Base-by-base conservation (phyloP, 2,797 vertebrate species). In the Coregonus suidteri region DNA sequence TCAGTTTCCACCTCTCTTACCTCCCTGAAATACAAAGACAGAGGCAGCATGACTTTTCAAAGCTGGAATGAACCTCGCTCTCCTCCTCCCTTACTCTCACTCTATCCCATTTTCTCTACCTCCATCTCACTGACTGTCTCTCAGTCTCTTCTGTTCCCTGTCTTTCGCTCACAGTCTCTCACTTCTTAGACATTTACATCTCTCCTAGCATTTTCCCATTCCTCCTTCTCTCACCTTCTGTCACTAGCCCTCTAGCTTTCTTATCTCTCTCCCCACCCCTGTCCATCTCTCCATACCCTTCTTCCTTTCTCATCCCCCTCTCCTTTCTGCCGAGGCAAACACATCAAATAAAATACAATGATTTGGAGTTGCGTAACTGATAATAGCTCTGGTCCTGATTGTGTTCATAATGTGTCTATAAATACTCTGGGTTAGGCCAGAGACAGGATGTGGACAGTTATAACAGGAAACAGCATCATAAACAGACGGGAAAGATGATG, bases 21-120 rank as follows among this genome's bases (percentile, higher is more conserved):
- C 82, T 89, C 72, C 77, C 75, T 84, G 81, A 85, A 90, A 91
- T 90, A 92, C 92, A 93, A 91, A 91, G 80, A 79, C 79, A 82
- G 82, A 85, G 78, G 62, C 73, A 75, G 81, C 79, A 18, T 65
- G 84, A 84, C 82, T 90, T 87, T 86, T 86, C 85, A 86, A 88
- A 89, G 85, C 76, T 20, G 30, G 77, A 72, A 75, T 78, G 54
- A 85, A 71, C 73, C 47, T 74, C 81, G 64, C 65, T 70, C 78
- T 71, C 59, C 65, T 77, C 83, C 78, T 20, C 76, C 11, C 25
- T 16, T 3, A 9, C 64, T 15, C 18, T 75, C 72, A 73, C 3
- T 54, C 77, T 13, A 71, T 66, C 11, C 53, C 67, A 41, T 9
- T 9, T 41, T 41, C 41, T 41, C 41, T 41, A 41, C 41, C 41